Conservation (phyloP, 2,113 vertebrate genomes). For the Phalacrocorax brasilianus region DNA sequence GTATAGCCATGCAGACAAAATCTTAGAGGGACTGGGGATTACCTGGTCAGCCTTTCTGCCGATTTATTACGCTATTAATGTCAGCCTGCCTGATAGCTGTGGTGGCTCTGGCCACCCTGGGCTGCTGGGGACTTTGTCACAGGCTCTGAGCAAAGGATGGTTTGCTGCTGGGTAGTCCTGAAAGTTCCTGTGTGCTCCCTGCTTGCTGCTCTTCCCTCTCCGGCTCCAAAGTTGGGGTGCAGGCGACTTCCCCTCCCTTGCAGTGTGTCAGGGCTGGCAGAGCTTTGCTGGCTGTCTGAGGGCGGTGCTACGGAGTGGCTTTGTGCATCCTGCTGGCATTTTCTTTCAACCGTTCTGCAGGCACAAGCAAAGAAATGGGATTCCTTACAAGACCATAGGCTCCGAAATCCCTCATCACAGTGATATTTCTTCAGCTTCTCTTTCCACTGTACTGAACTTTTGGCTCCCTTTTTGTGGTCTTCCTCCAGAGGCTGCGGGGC, state of each 20-base stretch:
- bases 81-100: neutral
- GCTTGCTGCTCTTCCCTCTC: neutral
- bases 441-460: neutral
- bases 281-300: neutral
- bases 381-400: neutral
- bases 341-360: neutral
- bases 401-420: neutral
- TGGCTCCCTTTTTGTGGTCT: too few species aligned
- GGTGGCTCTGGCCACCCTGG: neutral
- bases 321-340: neutral
- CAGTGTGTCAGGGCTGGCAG: neutral
- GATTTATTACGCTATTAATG: neutral
- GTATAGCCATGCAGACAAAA: neutral
- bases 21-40: neutral
- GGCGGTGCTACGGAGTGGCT: rapidly evolving
- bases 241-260: neutral
- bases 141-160: neutral
- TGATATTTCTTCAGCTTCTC: neutral
- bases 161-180: neutral
- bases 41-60: neutral
- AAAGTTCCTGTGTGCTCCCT: neutral
- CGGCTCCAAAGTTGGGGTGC: neutral
- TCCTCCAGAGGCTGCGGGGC: neutral
- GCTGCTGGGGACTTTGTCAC: neutral
- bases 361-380: neutral